Evolutionary conservation across 1,140 invertebrate genomes (phyloP).

Genomic region (Asbolus verrucosus): DNA sequence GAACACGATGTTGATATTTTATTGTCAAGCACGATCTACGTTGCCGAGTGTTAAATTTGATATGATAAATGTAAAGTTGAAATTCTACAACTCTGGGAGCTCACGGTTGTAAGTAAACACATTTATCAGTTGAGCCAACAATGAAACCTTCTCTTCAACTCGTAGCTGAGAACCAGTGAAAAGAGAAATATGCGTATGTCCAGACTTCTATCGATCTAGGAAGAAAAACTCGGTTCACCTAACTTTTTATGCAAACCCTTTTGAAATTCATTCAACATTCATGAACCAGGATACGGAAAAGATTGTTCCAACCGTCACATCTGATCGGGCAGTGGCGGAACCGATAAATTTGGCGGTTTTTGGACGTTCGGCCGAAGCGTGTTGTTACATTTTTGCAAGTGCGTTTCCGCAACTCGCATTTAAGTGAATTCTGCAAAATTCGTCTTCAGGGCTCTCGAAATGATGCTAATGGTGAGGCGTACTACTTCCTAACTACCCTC

Average conservation of each 20-base stretch:
- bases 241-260: too few species aligned
- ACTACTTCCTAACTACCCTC: conserved; percentile 34
- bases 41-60: conserved; percentile 24
- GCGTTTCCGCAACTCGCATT: conserved; percentile 6
- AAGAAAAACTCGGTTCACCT: too few species aligned
- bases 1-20: conserved; percentile 29
- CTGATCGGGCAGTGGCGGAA: too few species aligned
- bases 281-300: neutral
- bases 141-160: conserved; percentile 18
- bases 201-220: neutral
- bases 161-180: too few species aligned
- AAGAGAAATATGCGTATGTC: conserved; percentile 18
- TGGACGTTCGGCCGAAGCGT: neutral
- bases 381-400: conserved; percentile 28
- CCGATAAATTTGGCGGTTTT: too few species aligned
- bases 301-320: too few species aligned
- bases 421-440: conserved; percentile 39
- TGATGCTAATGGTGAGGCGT: conserved; percentile 37
- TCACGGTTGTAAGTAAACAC: conserved; percentile 58
- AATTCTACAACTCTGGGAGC: conserved; percentile 37
- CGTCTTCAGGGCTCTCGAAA: conserved; percentile 34
- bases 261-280: neutral
- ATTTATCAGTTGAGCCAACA: conserved; percentile 43
- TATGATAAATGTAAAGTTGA: conserved; percentile 43
- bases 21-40: conserved; percentile 9